Percentiles rank a stretch among this genome's conserved stretches.
Conservation (phyloP, 2,888 invertebrate genomes). For the Zonitis immaculata region DNA sequence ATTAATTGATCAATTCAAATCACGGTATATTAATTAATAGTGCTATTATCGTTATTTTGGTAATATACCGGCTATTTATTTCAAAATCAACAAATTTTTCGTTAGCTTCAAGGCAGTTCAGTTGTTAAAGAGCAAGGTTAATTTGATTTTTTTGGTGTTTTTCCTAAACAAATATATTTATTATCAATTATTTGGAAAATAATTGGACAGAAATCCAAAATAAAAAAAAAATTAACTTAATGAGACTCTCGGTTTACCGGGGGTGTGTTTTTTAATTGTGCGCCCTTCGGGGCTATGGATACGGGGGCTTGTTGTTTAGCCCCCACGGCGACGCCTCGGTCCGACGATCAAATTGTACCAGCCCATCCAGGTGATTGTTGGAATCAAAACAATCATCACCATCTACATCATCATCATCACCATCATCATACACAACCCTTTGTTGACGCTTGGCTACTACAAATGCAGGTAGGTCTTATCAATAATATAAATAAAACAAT, state of each 20-base stretch:
- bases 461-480: slow-evolving; percentile 40
- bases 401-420: neutral
- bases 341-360: slow-evolving; percentile 46
- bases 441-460: slow-evolving; percentile 46
- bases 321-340: slow-evolving; percentile 45
- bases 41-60: neutral
- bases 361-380: slow-evolving; percentile 47
- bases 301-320: slow-evolving; percentile 47
- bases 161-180: too few species aligned
- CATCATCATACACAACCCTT: slow-evolving; percentile 38
- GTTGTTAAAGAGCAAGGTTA: slow-evolving; percentile 16
- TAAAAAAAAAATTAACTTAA: too few species aligned
- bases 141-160: neutral
- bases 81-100: neutral
- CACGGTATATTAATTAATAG: too few species aligned
- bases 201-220: slow-evolving; percentile 6
- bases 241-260: slow-evolving; percentile 22
- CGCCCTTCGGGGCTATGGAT: slow-evolving; percentile 44
- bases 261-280: slow-evolving; percentile 26
- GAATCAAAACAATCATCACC: slow-evolving; percentile 35
- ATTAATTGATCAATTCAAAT: too few species aligned
- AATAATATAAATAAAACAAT: too few species aligned
- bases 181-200: neutral
- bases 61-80: neutral
- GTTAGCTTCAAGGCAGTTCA: slow-evolving; percentile 13